Base-by-base conservation (phyloP, 2,113 vertebrate species). In the Osmerus mordax region DNA sequence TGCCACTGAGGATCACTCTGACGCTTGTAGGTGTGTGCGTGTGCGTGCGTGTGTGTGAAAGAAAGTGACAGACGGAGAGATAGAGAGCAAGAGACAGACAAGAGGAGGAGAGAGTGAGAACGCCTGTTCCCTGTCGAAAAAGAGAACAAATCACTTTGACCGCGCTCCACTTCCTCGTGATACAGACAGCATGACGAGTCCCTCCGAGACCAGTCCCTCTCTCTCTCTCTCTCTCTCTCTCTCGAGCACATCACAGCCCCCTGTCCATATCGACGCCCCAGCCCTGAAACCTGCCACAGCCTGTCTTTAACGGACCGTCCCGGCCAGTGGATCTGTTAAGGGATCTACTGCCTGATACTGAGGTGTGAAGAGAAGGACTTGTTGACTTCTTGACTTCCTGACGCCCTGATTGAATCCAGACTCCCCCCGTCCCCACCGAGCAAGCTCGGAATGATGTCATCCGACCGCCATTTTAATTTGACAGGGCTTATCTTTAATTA, bases 401-500 rank as follows among this genome's bases (percentile, higher is more conserved):
- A 41, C 66, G 67, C 70, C 70, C 71, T 53, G 79, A 88, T 86
- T 84, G 72, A 83, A 88, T 88, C 85, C 84, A 91, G 83, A 89
- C 81, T 88, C 63, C 47, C 23, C 77, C 29, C 70, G 81, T 85
- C 83, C 83, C 83, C 74, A 80, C 80, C 67, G 73, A 81, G 69
- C 65, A 56, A 74, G 87, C 84, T 81, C 19, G 52, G 56, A 36
- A 77, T 88, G 78, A 88, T 73, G 86, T 82, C 83, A 90, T 83
- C 75, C 66, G 54, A 69, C 67, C 11, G 12, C 69, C 81, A 80
- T 86, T 84, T 85, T 79, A 83, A 88, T 88, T 83, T 63, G 67
- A 78, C 60, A 65, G 78, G 69, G 68, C 76, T 85, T 87, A 90
- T 90, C 83, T 84, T 85, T 84, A 90, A 87, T 87, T 85, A 86